phyloP scores from a whole-genome alignment of 2,113 vertebrate genomes.

The Paedocypris sp. region DNA sequence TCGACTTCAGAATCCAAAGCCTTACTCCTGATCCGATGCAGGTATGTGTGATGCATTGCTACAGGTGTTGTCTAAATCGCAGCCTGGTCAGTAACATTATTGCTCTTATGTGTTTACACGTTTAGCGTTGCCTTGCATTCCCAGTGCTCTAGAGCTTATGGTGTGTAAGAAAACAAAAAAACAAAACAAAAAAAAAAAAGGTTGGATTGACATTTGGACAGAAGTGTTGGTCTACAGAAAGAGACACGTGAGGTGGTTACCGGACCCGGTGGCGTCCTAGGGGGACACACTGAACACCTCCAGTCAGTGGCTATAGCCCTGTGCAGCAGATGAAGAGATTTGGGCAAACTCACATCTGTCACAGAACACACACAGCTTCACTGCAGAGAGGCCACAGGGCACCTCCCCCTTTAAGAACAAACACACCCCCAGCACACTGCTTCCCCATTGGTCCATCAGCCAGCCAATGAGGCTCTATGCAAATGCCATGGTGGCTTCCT shows the following conservation, averaged over 20 bases:
- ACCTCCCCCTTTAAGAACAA: constrained; percentile 23
- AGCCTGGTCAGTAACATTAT: background rate
- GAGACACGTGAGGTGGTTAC: constrained; percentile 76
- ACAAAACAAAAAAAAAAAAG: constrained; percentile 34
- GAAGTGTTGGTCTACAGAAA: constrained; percentile 63
- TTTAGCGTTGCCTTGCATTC: constrained; percentile 23
- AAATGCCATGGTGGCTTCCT: constrained; percentile 35
- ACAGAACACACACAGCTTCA: constrained; percentile 59
- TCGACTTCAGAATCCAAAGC: constrained; percentile 59
- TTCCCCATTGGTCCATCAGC: constrained; percentile 46
- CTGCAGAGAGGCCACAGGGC: constrained; percentile 49
- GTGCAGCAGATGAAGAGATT: constrained; percentile 79
- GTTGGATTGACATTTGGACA: constrained; percentile 47
- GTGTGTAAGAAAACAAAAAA: constrained; percentile 4
- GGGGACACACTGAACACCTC: constrained; percentile 74
- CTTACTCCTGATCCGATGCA: constrained; percentile 45
- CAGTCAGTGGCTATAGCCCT: constrained; percentile 79
- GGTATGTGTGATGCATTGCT: constrained; percentile 15
- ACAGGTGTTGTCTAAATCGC: background rate
- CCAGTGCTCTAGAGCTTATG: constrained; percentile 16
- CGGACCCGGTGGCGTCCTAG: constrained; percentile 70
- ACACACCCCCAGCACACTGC: constrained; percentile 35
- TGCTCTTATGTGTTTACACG: constrained; percentile 26
- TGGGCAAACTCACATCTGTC: constrained; percentile 73
- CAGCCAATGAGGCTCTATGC: constrained; percentile 43